phyloP scores from a whole-genome alignment of 2,113 vertebrate genomes.

The Aegithalos caudatus region DNA sequence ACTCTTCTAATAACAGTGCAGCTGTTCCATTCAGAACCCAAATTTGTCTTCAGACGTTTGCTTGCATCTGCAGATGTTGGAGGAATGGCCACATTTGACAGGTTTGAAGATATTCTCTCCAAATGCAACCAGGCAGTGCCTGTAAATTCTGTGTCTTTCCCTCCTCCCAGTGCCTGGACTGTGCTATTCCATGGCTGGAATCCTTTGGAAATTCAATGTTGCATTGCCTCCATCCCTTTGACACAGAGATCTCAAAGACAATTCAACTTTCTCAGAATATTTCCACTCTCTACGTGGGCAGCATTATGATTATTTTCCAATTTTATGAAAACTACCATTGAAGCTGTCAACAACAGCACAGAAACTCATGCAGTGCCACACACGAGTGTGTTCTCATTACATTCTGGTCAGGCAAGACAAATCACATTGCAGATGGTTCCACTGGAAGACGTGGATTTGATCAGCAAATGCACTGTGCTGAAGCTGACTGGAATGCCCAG shows the following conservation, averaged over 20 bases:
- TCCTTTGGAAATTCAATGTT: not conserved
- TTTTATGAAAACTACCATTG: not conserved
- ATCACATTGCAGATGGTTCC: conserved; percentile 17
- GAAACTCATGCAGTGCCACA: not conserved
- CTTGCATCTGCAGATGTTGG: not conserved
- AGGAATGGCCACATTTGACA: not conserved
- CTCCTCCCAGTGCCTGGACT: not conserved
- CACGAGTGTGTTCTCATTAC: not conserved
- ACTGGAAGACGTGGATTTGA: not conserved
- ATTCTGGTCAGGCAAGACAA: conserved; percentile 8
- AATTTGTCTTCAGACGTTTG: not conserved
- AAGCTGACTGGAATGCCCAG: not conserved
- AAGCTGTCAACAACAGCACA: not conserved
- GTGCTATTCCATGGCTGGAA: not conserved
- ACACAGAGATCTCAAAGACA: not conserved
- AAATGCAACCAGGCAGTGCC: not conserved
- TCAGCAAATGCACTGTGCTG: not conserved
- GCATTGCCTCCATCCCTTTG: not conserved
- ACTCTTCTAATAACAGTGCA: conserved; percentile 29
- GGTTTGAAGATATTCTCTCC: not conserved
- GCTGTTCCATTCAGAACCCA: conserved; percentile 19
- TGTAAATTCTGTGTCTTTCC: not conserved
- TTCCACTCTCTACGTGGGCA: not conserved
- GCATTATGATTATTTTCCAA: not conserved
- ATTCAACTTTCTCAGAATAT: not conserved